Base-by-base conservation (phyloP, 2,113 vertebrate species). In the Rhinolophus ferrumequinum region DNA sequence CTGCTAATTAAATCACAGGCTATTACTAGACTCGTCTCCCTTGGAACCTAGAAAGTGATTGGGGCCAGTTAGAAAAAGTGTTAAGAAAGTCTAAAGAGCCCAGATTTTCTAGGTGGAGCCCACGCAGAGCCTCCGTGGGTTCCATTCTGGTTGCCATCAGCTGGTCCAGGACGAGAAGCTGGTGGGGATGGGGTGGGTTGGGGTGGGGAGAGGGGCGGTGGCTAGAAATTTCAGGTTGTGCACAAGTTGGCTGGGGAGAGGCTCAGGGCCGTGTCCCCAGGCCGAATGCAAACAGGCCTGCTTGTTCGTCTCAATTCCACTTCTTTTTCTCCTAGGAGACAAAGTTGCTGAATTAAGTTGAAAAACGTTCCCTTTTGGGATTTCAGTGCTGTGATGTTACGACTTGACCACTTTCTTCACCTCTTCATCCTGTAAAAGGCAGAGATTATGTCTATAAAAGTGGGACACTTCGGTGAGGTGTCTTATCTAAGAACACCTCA, bases 1-100 rank as follows among this genome's bases (percentile, higher is more conserved):
- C 73, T 44, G 88, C 89, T 97, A 93, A 94, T 96, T 91, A 83
- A 95, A 86, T 92, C n/a, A 91, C 33, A 86, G 85, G 41, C 92
- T 85, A 4, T 95, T 79, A 72, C 13, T 14, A 73, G 75, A 5
- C 94, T 69, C 22, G 21, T 84, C 84, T 91, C 88, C 14, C 0
- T 8, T 41, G 80, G 80, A 72, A 77, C 72, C 44, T 38, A 38
- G 47, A 50, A 83, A 88, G 75, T 30, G 33, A 86, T 33, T 14
- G 52, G 13, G 50, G 54, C 92, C 62, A 33, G 35, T 56, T 82
- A n/a, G 81, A 12, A 62, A 73, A 41, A 18, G 21, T 9, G 8
- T 30, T 41, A 21, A 4, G 67, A 58, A 38, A 33, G 52, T 52
- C 56, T 28, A 6, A 52, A 44, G 70, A 84, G 11, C 41, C 60